Percentiles rank a stretch among this genome's conserved stretches.
Evolutionary conservation across 2,888 invertebrate genomes (phyloP).

Genomic region (Tipula helvola): DNA sequence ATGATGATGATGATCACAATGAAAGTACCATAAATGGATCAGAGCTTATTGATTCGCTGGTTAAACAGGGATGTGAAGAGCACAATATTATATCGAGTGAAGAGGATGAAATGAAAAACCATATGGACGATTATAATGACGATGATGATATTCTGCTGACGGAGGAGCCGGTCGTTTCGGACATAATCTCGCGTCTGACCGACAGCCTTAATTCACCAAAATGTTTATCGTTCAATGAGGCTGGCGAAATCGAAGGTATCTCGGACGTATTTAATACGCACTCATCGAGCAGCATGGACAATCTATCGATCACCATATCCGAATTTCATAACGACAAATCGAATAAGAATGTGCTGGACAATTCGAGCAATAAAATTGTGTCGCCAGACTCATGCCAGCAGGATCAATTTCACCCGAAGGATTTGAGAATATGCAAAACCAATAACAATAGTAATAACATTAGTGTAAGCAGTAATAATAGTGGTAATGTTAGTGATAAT

Average conservation of each 20-base stretch:
- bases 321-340: not conserved
- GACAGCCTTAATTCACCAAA: conserved; percentile 42
- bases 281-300: conserved; percentile 26
- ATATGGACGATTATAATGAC: conserved; percentile 36
- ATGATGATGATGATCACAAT: conserved; percentile 19
- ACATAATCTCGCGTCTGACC: conserved; percentile 50
- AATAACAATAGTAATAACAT: not conserved
- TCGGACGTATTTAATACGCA: conserved; percentile 25
- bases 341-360: conserved; percentile 18
- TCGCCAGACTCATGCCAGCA: conserved; percentile 30
- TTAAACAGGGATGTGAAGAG: conserved; percentile 49
- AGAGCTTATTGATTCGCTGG: conserved; percentile 45
- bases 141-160: conserved; percentile 39
- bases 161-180: conserved; percentile 38
- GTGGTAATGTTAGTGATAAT: not conserved
- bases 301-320: conserved; percentile 38
- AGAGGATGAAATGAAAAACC: conserved; percentile 30
- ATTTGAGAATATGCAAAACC: conserved; percentile 44
- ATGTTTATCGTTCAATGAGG: conserved; percentile 33
- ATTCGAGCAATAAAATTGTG: conserved; percentile 23
- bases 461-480: not conserved
- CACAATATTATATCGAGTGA: conserved; percentile 39
- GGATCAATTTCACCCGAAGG: conserved; percentile 41
- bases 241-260: conserved; percentile 32
- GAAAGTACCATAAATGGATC: conserved; percentile 31